A percentile compares a stretch with the other conserved stretches of the same genome.
Evolutionary conservation across 2,797 vertebrate species (phyloP).

Genomic region (Ctenopoma kingsleyae): DNA sequence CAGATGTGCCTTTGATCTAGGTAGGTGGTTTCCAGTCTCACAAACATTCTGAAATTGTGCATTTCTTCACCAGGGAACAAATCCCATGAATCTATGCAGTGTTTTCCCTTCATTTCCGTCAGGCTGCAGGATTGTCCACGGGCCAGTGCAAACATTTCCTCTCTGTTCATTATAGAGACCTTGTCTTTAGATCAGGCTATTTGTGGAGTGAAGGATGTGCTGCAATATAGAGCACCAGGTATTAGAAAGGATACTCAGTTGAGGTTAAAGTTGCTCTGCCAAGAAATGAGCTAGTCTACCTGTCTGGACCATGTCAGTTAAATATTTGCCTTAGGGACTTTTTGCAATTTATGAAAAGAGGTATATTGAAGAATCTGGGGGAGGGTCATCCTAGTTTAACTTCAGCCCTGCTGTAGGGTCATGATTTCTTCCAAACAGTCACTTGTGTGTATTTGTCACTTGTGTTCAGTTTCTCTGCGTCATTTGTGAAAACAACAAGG

Average conservation of each 20-base stretch:
- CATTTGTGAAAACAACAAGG: background rate
- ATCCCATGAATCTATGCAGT: conserved; percentile 65
- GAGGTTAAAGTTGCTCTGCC: conserved; percentile 71
- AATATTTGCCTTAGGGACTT: conserved; percentile 83
- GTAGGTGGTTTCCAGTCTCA: conserved; percentile 63
- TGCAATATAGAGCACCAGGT: conserved; percentile 70
- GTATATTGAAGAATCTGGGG: conserved; percentile 70
- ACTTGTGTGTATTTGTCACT: background rate
- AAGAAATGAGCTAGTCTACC: conserved; percentile 79
- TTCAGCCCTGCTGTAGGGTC: conserved; percentile 46
- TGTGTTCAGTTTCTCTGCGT: conserved; percentile 10
- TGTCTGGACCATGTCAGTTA: conserved; percentile 83
- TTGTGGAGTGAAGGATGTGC: conserved; percentile 76
- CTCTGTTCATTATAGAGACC: conserved; percentile 75
- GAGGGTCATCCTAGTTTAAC: conserved; percentile 69
- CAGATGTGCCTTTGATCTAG: conserved; percentile 61
- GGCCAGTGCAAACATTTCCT: conserved; percentile 79
- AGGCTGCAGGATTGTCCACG: conserved; percentile 70
- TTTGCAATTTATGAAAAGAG: conserved; percentile 75
- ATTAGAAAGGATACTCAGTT: conserved; percentile 73
- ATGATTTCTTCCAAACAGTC: conserved; percentile 51
- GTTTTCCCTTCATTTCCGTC: conserved; percentile 73
- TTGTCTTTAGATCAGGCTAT: conserved; percentile 77
- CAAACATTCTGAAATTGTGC: conserved; percentile 60
- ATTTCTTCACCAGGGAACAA: conserved; percentile 60